Evolutionary conservation across 2,797 vertebrate species (phyloP).

Genomic region (Pelochelys cantorii): DNA sequence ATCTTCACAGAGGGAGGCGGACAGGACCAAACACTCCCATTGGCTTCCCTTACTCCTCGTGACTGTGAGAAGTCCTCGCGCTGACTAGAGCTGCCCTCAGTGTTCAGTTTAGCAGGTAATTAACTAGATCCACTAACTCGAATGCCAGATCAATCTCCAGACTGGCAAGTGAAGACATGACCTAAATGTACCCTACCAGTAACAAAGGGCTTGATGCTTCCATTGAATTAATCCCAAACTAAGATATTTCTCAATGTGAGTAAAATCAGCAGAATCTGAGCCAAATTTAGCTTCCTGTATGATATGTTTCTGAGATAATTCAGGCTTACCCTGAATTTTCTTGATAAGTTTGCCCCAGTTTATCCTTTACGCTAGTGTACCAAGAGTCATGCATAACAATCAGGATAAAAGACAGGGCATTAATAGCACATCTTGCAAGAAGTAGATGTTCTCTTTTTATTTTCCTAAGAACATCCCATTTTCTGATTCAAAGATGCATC

Average conservation of each 20-base stretch:
- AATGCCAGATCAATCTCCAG: too few relatives aligned
- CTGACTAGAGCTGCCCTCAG: too few relatives aligned
- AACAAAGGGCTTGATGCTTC: not conserved
- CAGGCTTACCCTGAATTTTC: not conserved
- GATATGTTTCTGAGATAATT: not conserved
- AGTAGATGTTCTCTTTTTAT: not conserved
- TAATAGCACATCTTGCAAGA: not conserved
- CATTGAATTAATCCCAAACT: not conserved
- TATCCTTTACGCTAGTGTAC: constrained; percentile 1
- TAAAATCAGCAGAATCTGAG: not conserved
- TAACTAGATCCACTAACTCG: too few relatives aligned
- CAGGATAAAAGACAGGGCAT: constrained; percentile 1
- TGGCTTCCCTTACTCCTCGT: too few relatives aligned
- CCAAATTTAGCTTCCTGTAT: not conserved
- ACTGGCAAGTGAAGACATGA: too few relatives aligned
- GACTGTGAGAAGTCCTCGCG: too few relatives aligned
- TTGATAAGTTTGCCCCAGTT: not conserved
- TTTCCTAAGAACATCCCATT: not conserved
- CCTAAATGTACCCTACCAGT: not conserved
- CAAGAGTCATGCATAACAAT: constrained; percentile 8
- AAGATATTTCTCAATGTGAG: not conserved
- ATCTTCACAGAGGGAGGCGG: too few relatives aligned
- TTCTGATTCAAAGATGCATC: not conserved
- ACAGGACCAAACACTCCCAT: too few relatives aligned
- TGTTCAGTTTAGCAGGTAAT: too few relatives aligned